These are phyloP conservation scores for Malacosoma neustria DNA, from an alignment of 2,888 invertebrate genomes.

Conservation along the genomic window DNA sequence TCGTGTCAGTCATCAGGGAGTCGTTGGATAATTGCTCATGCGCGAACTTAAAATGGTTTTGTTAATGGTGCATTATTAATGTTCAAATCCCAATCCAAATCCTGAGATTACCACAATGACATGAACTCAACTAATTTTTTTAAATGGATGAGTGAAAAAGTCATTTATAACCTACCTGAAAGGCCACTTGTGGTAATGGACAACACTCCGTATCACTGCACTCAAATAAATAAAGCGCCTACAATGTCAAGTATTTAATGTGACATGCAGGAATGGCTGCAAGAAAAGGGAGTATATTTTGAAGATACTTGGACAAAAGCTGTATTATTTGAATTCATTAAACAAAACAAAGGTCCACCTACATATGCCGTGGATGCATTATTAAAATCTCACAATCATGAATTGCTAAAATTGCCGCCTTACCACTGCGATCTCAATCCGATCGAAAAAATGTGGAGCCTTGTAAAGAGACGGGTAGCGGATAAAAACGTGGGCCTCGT, in stretches of 20 bases:
- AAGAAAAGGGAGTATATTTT: not conserved
- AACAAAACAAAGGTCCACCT: too few species aligned
- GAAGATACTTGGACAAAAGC: not conserved
- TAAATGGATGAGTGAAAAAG: conserved; percentile 19
- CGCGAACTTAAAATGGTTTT: conserved; percentile 11
- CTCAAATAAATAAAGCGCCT: conserved; percentile 11
- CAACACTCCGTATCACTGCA: conserved; percentile 21
- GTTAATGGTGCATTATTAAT: conserved; percentile 12
- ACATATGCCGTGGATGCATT: too few species aligned
- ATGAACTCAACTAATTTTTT: conserved; percentile 18
- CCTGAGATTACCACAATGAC: conserved; percentile 17
- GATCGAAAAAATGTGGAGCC: conserved; percentile 14
- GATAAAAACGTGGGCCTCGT: conserved; percentile 13
- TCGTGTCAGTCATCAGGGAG: conserved; percentile 8
- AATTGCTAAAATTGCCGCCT: too few species aligned
- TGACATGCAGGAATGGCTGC: not conserved
- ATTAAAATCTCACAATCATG: too few species aligned
- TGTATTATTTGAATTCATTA: not conserved
- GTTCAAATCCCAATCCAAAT: conserved; percentile 7
- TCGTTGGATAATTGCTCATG: conserved; percentile 12
- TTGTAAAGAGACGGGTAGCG: conserved; percentile 14
- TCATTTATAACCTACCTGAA: conserved; percentile 20
- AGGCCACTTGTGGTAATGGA: conserved; percentile 18
- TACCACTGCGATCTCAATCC: not conserved
- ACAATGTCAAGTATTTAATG: conserved; percentile 11